Conservation (phyloP, 2,888 invertebrate genomes). For the Drosophila mercatorum region DNA sequence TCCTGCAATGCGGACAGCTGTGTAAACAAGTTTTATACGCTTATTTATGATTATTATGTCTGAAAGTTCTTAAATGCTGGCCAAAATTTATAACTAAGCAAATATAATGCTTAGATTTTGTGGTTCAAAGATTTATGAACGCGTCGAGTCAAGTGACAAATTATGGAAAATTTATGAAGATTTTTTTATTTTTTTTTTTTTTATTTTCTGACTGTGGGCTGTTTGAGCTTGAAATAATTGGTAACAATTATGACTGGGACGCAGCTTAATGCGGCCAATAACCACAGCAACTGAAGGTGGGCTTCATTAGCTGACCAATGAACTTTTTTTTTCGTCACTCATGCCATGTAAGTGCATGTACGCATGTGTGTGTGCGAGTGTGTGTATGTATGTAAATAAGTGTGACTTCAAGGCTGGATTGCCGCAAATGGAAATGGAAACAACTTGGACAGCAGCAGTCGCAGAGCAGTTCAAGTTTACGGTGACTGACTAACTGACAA, state of each 20-base stretch:
- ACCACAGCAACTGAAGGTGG: slow-evolving; percentile 63
- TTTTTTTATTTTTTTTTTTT: slow-evolving; percentile 3
- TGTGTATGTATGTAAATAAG: slow-evolving; percentile 48
- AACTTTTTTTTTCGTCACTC: slow-evolving; percentile 52
- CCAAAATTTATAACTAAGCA: slow-evolving; percentile 5
- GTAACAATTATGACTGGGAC: slow-evolving; percentile 54
- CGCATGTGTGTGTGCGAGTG: slow-evolving; percentile 12
- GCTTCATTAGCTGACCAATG: slow-evolving; percentile 67
- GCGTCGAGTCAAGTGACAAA: slow-evolving; percentile 28
- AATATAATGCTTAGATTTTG: slow-evolving; percentile 10
- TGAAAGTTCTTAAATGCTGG: slow-evolving; percentile 9
- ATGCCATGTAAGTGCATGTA: slow-evolving; percentile 55
- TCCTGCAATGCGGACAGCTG: slow-evolving; percentile 34
- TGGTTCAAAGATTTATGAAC: slow-evolving; percentile 32
- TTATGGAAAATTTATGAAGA: slow-evolving; percentile 26
- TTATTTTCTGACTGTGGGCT: slow-evolving; percentile 43
- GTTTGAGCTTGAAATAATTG: slow-evolving; percentile 59
- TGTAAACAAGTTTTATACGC: slow-evolving; percentile 46
- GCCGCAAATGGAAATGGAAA: slow-evolving; percentile 66
- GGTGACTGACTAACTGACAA: slow-evolving; percentile 53
- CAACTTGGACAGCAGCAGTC: slow-evolving; percentile 58
- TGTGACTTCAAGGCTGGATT: slow-evolving; percentile 57
- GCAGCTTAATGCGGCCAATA: slow-evolving; percentile 42
- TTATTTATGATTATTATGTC: slow-evolving; percentile 10
- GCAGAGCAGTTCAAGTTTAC: slow-evolving; percentile 65